Evolutionary conservation across 2,797 vertebrate species (phyloP), one percentile per base, ranked within the genome.

Genomic region (Apogon talboti): DNA sequence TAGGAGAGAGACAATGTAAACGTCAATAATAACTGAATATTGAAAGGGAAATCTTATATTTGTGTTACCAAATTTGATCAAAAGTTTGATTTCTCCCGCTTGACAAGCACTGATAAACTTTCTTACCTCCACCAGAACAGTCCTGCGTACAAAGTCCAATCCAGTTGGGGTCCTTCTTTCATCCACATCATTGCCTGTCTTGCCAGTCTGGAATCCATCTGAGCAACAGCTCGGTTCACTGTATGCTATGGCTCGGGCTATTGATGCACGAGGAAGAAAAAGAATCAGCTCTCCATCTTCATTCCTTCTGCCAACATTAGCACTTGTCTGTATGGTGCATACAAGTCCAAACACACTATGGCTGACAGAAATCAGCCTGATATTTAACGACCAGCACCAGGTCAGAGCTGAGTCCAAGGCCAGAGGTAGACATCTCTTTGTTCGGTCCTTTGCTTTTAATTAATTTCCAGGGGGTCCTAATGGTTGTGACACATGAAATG

Each of bases 161-260:
- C 93, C 94, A 0, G 86, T 66, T 0, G 94, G 93, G 40, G 62
- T 90, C 81, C 92, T 93, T 75, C 64, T 91, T 55, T 97, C 96
- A 0, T 91, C 88, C 13, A 76, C 52, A 10, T 96, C 95, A 40
- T 90, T 95, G 76, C 79, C 51, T 11, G 74, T 81, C 88, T 95
- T 96, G 4, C 86, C 63, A 0, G 84, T 60, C 43, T 89, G 92
- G 43, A 93, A 58, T 66, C 92, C 93, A 3, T 96, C 95, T 10
- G 93, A 92, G 44, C 96, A 96, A 80, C 96, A 98, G 63, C 79
- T 92, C 1, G 90, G 90, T 56, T 95, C 95, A 73, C 91, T 93
- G 4, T 95, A 97, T 58, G 96, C 96, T 51, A 96, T 94, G 47
- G 95, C 96, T 74, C 96, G 95, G 44, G 96, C 96, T 98, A 58